phyloP scores from a whole-genome alignment of 2,888 invertebrate species.

The Caprella mutica region DNA sequence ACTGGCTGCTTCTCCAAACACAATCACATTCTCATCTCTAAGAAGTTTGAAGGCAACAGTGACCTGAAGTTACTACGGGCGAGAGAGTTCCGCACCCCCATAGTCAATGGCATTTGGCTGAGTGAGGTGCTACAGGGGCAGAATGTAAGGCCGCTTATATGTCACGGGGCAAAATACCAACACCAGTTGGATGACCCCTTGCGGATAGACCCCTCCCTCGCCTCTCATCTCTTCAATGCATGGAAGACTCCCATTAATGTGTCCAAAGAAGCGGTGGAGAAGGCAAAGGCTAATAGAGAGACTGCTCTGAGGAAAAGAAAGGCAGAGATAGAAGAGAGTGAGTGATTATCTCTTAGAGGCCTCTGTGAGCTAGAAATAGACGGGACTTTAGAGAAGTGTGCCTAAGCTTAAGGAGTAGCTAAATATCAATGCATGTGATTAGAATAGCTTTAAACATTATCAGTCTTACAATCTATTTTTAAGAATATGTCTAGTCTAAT shows the following conservation, averaged over 20 bases:
- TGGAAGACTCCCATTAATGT: conserved; percentile 32
- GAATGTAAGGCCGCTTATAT: conserved; percentile 31
- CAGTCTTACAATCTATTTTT: too few species aligned
- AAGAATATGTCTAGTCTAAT: too few species aligned
- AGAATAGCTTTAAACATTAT: too few species aligned
- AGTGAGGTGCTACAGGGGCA: conserved; percentile 76
- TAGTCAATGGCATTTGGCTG: conserved; percentile 87
- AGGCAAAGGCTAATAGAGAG: conserved; percentile 32
- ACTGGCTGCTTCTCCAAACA: conserved; percentile 47
- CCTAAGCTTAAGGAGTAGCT: too few species aligned
- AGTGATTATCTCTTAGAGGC: too few species aligned
- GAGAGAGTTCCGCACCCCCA: conserved; percentile 78
- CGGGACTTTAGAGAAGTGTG: too few species aligned
- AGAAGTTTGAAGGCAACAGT: conserved; percentile 54
- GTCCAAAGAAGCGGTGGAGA: conserved; percentile 33
- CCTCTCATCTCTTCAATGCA: conserved; percentile 54
- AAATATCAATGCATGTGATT: too few species aligned
- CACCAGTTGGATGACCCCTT: conserved; percentile 46
- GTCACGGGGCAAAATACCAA: conserved; percentile 32
- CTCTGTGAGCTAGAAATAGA: too few species aligned
- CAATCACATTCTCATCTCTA: conserved; percentile 47
- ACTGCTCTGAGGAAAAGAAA: conserved; percentile 30
- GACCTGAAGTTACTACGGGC: conserved; percentile 73
- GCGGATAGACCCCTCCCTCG: conserved; percentile 70
- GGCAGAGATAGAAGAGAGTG: conserved; percentile 13